Base-by-base conservation (phyloP, 2,797 vertebrate genomes). In the Erpetoichthys calabaricus region DNA sequence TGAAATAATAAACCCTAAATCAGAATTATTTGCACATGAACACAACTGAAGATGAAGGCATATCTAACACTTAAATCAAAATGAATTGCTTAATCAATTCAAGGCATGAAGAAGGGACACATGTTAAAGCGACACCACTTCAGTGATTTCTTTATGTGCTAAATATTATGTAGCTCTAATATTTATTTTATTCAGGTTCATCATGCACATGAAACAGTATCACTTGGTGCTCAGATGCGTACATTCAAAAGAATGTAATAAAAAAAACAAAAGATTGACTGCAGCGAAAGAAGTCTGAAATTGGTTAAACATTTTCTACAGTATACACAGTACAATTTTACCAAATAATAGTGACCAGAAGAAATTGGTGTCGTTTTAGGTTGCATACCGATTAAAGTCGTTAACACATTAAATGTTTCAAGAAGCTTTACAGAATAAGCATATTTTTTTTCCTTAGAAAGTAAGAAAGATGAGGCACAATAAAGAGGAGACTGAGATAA, bases 381-480 rank as follows among this genome's bases (percentile, higher is more conserved):
- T 74, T 74, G 74, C 75, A 77, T 6, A 4, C 76, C 63, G 67
- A 71, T 71, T 69, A 61, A 25, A 58, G 69, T 74, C 71, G 74
- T 71, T 74, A 76, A 53, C 76, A 77, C 75, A 77, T 25, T 25
- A 25, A 75, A 73, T 75, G 72, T 68, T 25, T 25, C 25, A 25
- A 25, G 25, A 25, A 25, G 25, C 25, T 25, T 25, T 25, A 25
- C 25, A 25, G 25, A 25, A 25, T 25, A 25, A 25, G 68, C 75
- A 71, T 76, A 79, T 75, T 80, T 76, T 53, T 57, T 65, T 76
- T 80, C 68, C 79, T 74, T 74, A 75, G 71, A 79, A 75, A 79
- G 50, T 66, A 75, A n/a, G 71, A 74, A 7, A 49, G 7, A 67
- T 74, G 77, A 82, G 79, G 76, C 76, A 81, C 76, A 78, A 70